Conservation (phyloP, 2,888 invertebrate species). For the Eupithecia abbreviata region DNA sequence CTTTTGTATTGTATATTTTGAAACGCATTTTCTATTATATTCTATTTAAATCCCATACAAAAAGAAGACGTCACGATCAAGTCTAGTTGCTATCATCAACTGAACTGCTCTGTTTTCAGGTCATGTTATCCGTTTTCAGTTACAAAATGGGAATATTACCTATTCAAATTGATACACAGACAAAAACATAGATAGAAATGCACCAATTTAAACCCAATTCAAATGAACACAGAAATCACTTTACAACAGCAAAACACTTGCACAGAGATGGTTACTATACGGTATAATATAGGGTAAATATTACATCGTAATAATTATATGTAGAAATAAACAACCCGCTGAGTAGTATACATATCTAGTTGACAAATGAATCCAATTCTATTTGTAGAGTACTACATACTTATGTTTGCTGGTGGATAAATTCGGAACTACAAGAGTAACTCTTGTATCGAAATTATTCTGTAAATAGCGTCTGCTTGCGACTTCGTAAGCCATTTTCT, state of each 20-base stretch:
- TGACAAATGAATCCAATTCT: slow-evolving; percentile 18
- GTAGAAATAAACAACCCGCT: slow-evolving; percentile 5
- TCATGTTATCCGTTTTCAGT: too few relatives aligned
- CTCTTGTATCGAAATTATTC: neutral
- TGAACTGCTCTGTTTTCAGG: too few relatives aligned
- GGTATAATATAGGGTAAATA: neutral
- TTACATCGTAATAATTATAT: slow-evolving; percentile 6
- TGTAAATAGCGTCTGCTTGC: neutral
- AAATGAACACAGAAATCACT: neutral
- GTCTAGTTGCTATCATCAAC: too few relatives aligned
- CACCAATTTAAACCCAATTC: neutral
- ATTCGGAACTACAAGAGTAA: neutral
- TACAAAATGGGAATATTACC: neutral
- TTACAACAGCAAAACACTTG: neutral
- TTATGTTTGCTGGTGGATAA: neutral
- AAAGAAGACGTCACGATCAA: too few relatives aligned
- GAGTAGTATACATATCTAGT: slow-evolving; percentile 11
- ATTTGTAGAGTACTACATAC: slow-evolving; percentile 15
- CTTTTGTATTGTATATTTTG: too few relatives aligned
- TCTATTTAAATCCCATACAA: too few relatives aligned
- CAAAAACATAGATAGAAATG: neutral
- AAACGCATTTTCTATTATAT: too few relatives aligned
- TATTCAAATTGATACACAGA: neutral
- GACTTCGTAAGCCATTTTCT: neutral
- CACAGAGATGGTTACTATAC: neutral